Base-by-base conservation (phyloP, 2,113 vertebrate species). In the Eretmochelys imbricata region DNA sequence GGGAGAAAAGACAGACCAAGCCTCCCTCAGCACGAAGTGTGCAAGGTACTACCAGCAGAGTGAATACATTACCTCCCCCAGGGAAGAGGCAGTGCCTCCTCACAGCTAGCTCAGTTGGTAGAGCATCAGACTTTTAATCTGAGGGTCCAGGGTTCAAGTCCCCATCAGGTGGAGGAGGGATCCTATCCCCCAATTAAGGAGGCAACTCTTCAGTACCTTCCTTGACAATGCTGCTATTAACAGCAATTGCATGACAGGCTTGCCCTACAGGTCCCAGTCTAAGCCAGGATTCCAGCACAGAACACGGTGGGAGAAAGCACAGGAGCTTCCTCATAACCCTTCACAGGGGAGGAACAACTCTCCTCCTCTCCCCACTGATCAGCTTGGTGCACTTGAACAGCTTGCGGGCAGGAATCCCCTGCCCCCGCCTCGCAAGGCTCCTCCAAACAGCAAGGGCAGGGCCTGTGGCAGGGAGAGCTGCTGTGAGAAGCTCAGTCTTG, bases 361-460 rank as follows among this genome's bases (percentile, higher is more conserved):
- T 42, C 59, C 35, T 81, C 31, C 22, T 11, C 69, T 0, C 0
- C 0, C 11, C 46, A 31, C 38, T 12, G 46, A 78, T 25, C 75
- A 16, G 24, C 75, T 14, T 48, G 82, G 29, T 38, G 65, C 24
- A 75, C 57, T 48, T 35, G 78, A 0, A 1, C 84, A 87, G 54
- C n/a, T 27, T 72, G 65, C 92, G 87, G 87, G 17, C 0, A 2
- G 54, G 62, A 48, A 55, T 83, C 24, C 27, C n/a, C 10, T 42
- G 38, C 38, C 57, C 55, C 25, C 1, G 0, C 7, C 72, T 0
- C 1, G 0, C 17, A 1, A 65, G 85, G 42, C 38, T 46, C 72
- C 35, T 53, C 3, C 7, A 48, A 24, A 46, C 5, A 20, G 65
- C 50, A 29, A 0, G 0, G 9, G 22, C 9, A 62, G 13, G 0